A percentile compares a stretch with the other conserved stretches of the same genome.
phyloP scores from a whole-genome alignment of 2,797 vertebrate species.

The Okamejei kenojei region DNA sequence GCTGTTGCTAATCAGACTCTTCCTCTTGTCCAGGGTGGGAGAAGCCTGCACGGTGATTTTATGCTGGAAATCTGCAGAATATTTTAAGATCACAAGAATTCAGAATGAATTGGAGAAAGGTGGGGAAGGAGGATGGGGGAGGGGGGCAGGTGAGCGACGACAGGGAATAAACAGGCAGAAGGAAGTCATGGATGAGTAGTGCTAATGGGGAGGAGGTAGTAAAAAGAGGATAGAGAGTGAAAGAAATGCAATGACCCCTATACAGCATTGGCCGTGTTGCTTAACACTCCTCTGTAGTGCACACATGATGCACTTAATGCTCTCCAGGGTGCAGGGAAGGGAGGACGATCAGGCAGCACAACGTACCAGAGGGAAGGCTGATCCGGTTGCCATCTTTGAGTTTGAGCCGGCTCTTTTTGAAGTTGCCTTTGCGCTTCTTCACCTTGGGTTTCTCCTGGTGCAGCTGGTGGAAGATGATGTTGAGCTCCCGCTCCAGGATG shows the following conservation, averaged over 20 bases:
- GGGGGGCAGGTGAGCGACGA: too few species aligned
- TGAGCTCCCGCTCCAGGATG: slow-evolving; percentile 88
- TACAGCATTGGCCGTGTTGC: neutral
- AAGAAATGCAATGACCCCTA: neutral
- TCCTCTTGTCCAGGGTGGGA: slow-evolving; percentile 83
- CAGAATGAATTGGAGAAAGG: neutral
- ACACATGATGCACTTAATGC: neutral
- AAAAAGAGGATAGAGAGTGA: neutral
- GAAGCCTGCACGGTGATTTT: slow-evolving; percentile 98
- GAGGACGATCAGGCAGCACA: neutral
- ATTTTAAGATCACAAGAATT: slow-evolving; percentile 19
- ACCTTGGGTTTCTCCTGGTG: slow-evolving; percentile 91
- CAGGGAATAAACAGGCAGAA: too few species aligned
- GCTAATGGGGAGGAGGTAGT: neutral
- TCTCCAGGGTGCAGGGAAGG: neutral
- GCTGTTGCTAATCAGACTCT: slow-evolving; percentile 75
- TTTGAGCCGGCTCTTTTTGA: slow-evolving; percentile 82
- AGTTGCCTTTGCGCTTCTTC: slow-evolving; percentile 89
- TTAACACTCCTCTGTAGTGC: neutral
- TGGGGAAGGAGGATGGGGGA: too few species aligned
- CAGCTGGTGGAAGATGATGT: slow-evolving; percentile 95
- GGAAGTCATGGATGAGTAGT: neutral
- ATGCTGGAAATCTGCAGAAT: slow-evolving; percentile 85
- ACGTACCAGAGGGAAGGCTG: slow-evolving; percentile 86
- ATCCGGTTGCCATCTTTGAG: slow-evolving; percentile 88